Base-by-base conservation (phyloP, 2,797 vertebrate species). In the Sebastes flavidus region DNA sequence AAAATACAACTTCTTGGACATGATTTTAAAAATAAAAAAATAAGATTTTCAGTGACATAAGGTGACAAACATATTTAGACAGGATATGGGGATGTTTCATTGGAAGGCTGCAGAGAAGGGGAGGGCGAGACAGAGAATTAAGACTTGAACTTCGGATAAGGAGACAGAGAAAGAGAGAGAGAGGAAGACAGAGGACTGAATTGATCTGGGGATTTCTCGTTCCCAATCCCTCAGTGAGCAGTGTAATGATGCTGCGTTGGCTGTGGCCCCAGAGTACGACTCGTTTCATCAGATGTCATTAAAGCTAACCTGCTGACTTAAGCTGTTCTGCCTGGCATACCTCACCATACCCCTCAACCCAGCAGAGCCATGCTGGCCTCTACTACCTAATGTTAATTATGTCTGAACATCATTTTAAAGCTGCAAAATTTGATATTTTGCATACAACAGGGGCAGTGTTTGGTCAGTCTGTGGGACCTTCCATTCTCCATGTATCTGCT, bases 281-380 rank as follows among this genome's bases (percentile, higher is more conserved):
- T 80, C 10, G 38, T 54, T 79, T 70, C 69, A 80, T 77, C 60
- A 59, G 36, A 8, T 59, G 66, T 62, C 75, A 68, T 72, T 77
- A 74, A 80, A 70, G 27, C 65, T 25, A 42, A 65, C 54, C 25
- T 55, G 66, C 70, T 71, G 75, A 75, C 55, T 49, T 16, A 8
- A n/a, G 60, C 68, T 8, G 6, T 46, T 77, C 52, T 25, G 62
- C 46, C 56, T 2, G 8, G 6, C 69, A 52, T 70, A 18, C 25
- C 42, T 42, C 71, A 27, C 18, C 32, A 62, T 18, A 2, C 13
- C 63, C 18, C 52, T 56, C 36, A 18, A 5, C 38, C 36, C 20
- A 1, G 58, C 79, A 11, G 54, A 70, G 60, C 30, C 62, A 3
- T 10, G 49, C 8, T 49, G 58, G 3, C 55, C 8, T 20, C 38